These are phyloP conservation scores for Rostratula benghalensis DNA, from an alignment of 2,113 vertebrate genomes.

Conservation along the genomic window DNA sequence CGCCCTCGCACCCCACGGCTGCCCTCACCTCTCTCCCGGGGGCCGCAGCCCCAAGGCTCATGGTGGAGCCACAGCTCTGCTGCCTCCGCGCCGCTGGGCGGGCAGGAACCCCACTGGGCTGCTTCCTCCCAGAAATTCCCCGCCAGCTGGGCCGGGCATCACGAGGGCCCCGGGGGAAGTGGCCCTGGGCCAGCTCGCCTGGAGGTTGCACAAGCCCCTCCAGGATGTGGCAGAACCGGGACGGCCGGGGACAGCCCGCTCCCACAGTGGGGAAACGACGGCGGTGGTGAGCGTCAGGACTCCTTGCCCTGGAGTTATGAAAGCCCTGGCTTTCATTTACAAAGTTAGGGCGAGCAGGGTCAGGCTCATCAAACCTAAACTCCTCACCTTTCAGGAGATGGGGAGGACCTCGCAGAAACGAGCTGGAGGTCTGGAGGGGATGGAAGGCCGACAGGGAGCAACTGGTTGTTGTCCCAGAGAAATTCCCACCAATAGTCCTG, in stretches of 20 bases:
- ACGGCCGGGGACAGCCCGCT: neutral
- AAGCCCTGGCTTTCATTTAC: fast-evolving
- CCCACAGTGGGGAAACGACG: neutral
- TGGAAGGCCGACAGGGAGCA: neutral
- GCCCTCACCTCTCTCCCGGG: neutral
- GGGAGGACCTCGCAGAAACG: neutral
- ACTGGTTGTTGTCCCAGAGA: neutral
- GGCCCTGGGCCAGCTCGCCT: neutral
- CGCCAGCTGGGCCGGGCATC: fast-evolving
- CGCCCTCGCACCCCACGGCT: fast-evolving
- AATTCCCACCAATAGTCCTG: neutral
- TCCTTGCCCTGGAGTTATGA: fast-evolving
- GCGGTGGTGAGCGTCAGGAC: fast-evolving
- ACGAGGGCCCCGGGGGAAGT: neutral
- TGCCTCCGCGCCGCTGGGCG: fast-evolving
- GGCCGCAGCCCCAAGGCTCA: neutral
- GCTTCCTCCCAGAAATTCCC: neutral
- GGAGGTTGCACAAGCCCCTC: neutral
- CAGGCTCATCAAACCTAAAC: neutral
- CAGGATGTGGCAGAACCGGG: neutral
- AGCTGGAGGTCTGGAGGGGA: neutral
- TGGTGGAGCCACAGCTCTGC: neutral
- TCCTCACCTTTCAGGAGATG: neutral
- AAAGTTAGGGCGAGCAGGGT: neutral
- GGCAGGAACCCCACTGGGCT: neutral